Evolutionary conservation across 64 coral and sea anemone species (phyloP).

Genomic region (Pocillopora damicornis): DNA sequence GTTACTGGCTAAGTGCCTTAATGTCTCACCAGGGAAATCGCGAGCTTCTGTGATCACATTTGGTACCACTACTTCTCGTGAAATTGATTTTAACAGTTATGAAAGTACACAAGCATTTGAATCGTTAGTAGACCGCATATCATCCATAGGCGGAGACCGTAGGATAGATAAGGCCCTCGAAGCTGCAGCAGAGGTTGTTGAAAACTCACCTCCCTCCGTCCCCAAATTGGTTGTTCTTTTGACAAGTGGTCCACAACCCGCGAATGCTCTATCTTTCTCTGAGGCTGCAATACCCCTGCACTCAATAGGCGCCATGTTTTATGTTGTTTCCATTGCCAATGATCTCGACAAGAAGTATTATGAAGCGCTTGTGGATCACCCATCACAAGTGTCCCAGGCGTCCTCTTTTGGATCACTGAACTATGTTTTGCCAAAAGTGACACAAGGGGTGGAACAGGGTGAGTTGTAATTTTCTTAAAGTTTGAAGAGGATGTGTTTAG

Average conservation of each 20-base stretch:
- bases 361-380: constrained; percentile 2
- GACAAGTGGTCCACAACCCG: constrained; percentile 50
- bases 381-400: not conserved
- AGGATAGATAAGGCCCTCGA: constrained; percentile 74
- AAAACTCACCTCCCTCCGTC: not conserved
- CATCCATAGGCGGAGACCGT: constrained; percentile 15
- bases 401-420: not conserved
- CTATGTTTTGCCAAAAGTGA: constrained; percentile 5
- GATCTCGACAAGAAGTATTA: constrained; percentile 35
- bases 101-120: constrained; percentile 10
- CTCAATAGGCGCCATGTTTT: constrained; percentile 64
- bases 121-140: constrained; percentile 26
- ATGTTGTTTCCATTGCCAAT: constrained; percentile 71
- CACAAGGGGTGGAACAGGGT: constrained; percentile 12
- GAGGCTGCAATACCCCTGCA: constrained; percentile 45
- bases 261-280: constrained; percentile 40
- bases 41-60: constrained; percentile 46
- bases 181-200: constrained; percentile 21
- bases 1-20: constrained; percentile 52
- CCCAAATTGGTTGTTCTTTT: constrained; percentile 66
- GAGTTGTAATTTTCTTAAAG: too few species aligned
- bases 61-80: constrained; percentile 11
- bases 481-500: too few species aligned
- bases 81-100: constrained; percentile 43
- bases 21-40: constrained; percentile 49